Evolutionary conservation across 2,113 vertebrate genomes (phyloP).

Genomic region (Xiphophorus hellerii): DNA sequence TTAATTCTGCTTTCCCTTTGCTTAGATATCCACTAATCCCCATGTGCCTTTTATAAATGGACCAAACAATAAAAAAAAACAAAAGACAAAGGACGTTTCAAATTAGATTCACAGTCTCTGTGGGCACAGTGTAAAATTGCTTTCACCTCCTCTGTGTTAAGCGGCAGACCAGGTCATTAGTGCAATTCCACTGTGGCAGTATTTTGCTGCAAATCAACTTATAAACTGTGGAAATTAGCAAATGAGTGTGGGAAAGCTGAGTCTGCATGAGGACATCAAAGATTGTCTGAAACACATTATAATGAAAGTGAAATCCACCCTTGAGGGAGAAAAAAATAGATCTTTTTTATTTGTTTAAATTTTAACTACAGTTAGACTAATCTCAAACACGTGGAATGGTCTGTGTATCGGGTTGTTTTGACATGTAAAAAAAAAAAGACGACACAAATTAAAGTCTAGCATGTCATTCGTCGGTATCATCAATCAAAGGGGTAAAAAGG

Average conservation of each 20-base stretch:
- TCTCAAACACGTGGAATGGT: constrained; percentile 25
- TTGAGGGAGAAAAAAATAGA: not conserved
- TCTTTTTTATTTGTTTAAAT: not conserved
- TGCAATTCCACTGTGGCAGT: constrained; percentile 44
- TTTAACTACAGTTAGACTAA: constrained; percentile 5
- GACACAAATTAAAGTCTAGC: constrained; percentile 39
- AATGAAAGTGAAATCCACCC: constrained; percentile 18
- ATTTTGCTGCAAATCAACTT: constrained; percentile 60
- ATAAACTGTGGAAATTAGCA: constrained; percentile 61
- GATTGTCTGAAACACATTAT: constrained; percentile 12
- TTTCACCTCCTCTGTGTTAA: constrained; percentile 71
- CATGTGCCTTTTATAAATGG: constrained; percentile 66
- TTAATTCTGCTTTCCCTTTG: constrained; percentile 2
- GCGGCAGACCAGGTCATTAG: constrained; percentile 64
- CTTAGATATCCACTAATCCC: constrained; percentile 39
- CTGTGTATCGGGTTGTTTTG: constrained; percentile 39
- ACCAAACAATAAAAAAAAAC: constrained; percentile 66
- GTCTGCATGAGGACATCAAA: constrained; percentile 25
- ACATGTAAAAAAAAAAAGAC: constrained; percentile 47
- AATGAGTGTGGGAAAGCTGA: constrained; percentile 27
- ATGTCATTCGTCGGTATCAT: constrained; percentile 55
- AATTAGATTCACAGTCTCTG: constrained; percentile 72
- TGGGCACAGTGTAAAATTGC: constrained; percentile 74
- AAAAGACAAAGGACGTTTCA: constrained; percentile 58
- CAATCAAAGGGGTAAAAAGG: constrained; percentile 50